These are phyloP conservation scores for Zaprionus tsacasi DNA, from an alignment of 1,140 invertebrate genomes.

Conservation along the genomic window DNA sequence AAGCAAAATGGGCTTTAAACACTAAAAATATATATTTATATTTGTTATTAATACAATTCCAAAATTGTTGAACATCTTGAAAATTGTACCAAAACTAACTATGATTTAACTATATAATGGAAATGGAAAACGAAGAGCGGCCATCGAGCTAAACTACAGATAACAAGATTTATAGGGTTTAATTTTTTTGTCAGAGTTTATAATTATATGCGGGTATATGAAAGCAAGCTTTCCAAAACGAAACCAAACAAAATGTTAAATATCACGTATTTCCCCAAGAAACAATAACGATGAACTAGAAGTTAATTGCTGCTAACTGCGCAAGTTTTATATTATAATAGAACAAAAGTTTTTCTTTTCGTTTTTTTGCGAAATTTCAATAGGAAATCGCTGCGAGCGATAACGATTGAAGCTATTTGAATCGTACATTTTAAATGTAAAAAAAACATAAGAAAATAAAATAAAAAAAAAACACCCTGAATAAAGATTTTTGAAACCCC, in stretches of 20 bases:
- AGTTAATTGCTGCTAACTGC: conserved; percentile 20
- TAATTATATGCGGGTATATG: conserved; percentile 37
- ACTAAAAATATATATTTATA: conserved; percentile 21
- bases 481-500: conserved; percentile 74
- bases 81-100: conserved; percentile 17
- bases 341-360: conserved; percentile 41
- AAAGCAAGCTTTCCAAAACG: conserved; percentile 47
- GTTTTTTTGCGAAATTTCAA: conserved; percentile 24
- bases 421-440: conserved; percentile 75
- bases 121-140: conserved; percentile 17
- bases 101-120: conserved; percentile 12
- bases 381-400: conserved; percentile 31
- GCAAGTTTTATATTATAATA: conserved; percentile 30
- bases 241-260: conserved; percentile 20
- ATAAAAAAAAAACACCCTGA: conserved; percentile 61
- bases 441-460: conserved; percentile 39
- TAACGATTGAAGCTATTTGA: conserved; percentile 45
- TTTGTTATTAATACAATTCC: conserved; percentile 53
- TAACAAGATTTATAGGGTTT: conserved; percentile 12
- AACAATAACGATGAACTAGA: conserved; percentile 40
- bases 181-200: conserved; percentile 25
- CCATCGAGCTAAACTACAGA: conserved; percentile 26
- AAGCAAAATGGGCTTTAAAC: conserved; percentile 41
- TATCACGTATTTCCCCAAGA: conserved; percentile 39
- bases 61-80: conserved; percentile 37